Evolutionary conservation across 2,888 invertebrate species (phyloP).

Genomic region (Panorpa germanica): DNA sequence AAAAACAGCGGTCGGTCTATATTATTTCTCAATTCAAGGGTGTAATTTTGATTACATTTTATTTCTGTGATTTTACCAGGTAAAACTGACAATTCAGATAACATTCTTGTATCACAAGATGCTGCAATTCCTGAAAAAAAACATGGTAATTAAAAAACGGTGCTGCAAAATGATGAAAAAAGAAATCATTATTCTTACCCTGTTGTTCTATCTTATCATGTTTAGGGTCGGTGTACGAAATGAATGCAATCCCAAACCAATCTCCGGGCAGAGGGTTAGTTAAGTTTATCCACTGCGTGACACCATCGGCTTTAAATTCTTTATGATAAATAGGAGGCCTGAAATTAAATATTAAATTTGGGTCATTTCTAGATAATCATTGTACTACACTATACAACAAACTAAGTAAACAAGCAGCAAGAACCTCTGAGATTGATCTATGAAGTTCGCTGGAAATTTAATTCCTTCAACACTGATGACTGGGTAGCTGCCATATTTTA

Average conservation of each 20-base stretch:
- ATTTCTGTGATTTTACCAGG: constrained; percentile 23
- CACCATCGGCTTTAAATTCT: constrained; percentile 40
- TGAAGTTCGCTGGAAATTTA: constrained; percentile 46
- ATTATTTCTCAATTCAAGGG: constrained; percentile 18
- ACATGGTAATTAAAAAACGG: constrained; percentile 6
- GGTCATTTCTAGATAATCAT: no score
- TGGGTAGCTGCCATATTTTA: constrained; percentile 69
- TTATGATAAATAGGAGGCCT: constrained; percentile 36
- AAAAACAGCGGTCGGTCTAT: no score
- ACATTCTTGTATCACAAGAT: constrained; percentile 41
- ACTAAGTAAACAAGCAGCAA: constrained; percentile 1
- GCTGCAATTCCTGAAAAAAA: constrained; percentile 42
- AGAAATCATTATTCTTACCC: constrained; percentile 28
- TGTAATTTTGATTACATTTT: constrained; percentile 21
- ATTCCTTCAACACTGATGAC: constrained; percentile 68
- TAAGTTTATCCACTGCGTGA: constrained; percentile 35
- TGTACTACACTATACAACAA: no score
- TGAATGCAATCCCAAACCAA: constrained; percentile 64
- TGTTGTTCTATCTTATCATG: constrained; percentile 52
- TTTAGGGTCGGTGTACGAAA: constrained; percentile 58
- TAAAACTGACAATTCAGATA: constrained; percentile 42
- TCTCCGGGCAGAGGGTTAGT: constrained; percentile 50
- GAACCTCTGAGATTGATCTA: constrained; percentile 26
- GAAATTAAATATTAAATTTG: no score
- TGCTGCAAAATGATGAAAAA: background rate